These are phyloP conservation scores for Empidonax alnorum DNA, from an alignment of 2,113 vertebrate species.

Conservation along the genomic window DNA sequence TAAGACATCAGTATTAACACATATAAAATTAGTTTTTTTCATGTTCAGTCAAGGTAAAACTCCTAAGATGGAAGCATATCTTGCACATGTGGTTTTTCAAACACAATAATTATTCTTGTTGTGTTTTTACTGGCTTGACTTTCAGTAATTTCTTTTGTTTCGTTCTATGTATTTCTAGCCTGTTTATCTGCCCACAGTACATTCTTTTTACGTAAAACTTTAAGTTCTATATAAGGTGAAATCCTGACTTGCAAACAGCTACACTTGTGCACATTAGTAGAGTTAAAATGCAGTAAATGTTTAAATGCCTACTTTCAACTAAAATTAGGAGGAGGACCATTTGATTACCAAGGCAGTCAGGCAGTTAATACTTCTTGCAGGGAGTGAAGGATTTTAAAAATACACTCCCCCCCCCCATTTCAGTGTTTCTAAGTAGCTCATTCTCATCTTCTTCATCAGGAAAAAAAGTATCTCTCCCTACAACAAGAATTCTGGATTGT, in stretches of 20 bases:
- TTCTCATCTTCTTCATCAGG: not conserved
- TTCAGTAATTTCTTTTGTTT: not conserved
- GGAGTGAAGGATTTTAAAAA: not conserved
- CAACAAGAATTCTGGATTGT: not conserved
- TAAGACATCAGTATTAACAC: not conserved
- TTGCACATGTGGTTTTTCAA: constrained; percentile 51
- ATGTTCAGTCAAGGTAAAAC: constrained; percentile 31
- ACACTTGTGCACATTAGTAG: constrained; percentile 47
- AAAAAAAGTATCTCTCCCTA: not conserved
- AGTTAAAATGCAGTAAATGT: constrained; percentile 29
- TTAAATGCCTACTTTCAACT: constrained; percentile 44
- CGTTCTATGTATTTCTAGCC: constrained; percentile 28
- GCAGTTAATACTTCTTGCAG: not conserved
- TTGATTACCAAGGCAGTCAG: not conserved
- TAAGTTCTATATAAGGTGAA: constrained; percentile 54
- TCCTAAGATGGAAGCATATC: constrained; percentile 41
- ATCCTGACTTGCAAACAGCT: constrained; percentile 63
- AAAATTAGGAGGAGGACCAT: not conserved
- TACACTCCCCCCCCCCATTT: not conserved
- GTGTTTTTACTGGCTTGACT: not conserved
- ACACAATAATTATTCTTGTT: constrained; percentile 44
- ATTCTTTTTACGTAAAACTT: constrained; percentile 54
- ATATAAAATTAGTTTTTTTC: constrained; percentile 14
- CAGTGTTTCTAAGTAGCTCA: not conserved
- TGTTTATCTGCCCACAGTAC: constrained; percentile 52